Conservation (phyloP, 2,113 vertebrate species). For the Galbula dea region DNA sequence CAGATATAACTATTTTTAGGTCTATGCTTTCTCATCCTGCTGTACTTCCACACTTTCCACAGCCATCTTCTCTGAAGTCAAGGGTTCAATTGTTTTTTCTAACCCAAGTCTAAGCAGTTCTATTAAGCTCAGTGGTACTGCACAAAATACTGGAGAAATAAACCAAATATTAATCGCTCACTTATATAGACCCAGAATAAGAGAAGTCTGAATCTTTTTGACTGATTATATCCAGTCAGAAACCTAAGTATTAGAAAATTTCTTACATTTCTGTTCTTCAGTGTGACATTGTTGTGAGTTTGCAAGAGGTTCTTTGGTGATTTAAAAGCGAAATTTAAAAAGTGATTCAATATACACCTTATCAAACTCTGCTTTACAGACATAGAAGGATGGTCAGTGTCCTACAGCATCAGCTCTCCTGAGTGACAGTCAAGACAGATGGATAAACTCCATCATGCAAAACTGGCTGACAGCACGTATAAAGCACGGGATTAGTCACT, state of each 20-base stretch:
- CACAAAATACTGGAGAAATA: neutral
- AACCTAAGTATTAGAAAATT: neutral
- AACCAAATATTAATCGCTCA: neutral
- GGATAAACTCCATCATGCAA: neutral
- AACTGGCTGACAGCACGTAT: neutral
- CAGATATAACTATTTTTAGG: neutral
- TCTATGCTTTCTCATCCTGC: neutral
- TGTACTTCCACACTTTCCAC: neutral
- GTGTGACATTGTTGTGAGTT: neutral
- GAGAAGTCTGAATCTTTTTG: neutral
- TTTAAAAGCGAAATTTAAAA: neutral
- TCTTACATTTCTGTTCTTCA: neutral
- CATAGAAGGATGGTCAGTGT: neutral
- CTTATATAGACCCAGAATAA: neutral
- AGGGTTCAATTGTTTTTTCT: neutral
- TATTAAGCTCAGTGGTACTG: neutral
- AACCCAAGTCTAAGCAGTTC: neutral
- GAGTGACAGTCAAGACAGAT: neutral
- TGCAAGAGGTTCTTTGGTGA: neutral
- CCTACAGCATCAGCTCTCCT: neutral
- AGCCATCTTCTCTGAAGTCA: neutral
- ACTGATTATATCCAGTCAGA: neutral
- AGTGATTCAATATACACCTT: neutral
- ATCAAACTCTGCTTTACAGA: neutral
- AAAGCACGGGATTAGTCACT: neutral